Percentiles rank a stretch among this genome's conserved stretches.
Evolutionary conservation across 2,888 invertebrate species (phyloP).

Genomic region (Ophioninae sp.): DNA sequence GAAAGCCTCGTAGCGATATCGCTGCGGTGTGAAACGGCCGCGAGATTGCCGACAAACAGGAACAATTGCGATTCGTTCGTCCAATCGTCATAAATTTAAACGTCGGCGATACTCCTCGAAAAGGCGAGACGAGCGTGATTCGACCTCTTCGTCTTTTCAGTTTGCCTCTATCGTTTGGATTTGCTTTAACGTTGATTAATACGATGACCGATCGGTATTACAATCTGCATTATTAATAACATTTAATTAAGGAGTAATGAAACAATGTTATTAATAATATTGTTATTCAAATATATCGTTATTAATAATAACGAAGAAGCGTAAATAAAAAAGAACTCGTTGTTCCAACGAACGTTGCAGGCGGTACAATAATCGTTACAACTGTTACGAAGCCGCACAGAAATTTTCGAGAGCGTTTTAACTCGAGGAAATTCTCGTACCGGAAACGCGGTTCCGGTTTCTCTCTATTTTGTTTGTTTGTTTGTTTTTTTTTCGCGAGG

Average conservation of each 20-base stretch:
- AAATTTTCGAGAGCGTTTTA: background rate
- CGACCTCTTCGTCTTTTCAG: background rate
- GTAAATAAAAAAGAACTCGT: background rate
- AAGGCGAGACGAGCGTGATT: background rate
- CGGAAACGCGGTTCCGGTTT: background rate
- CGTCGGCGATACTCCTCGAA: background rate
- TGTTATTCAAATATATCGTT: no score
- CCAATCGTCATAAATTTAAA: background rate
- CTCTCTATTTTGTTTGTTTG: no score
- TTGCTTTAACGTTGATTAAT: no score
- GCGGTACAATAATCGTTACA: background rate
- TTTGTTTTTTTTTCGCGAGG: background rate
- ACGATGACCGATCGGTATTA: no score
- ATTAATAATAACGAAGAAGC: no score
- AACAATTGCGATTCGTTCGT: background rate
- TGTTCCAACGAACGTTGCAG: background rate
- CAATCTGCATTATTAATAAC: no score
- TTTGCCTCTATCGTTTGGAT: background rate
- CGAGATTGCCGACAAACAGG: background rate
- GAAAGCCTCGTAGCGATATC: constrained; percentile 53
- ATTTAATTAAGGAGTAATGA: no score
- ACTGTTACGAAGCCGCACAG: background rate
- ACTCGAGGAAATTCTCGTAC: background rate
- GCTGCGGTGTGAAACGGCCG: constrained; percentile 47
- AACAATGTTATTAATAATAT: no score